Base-by-base conservation (phyloP, 92 coral and sea anemone genomes). In the Heteractis magnifica region DNA sequence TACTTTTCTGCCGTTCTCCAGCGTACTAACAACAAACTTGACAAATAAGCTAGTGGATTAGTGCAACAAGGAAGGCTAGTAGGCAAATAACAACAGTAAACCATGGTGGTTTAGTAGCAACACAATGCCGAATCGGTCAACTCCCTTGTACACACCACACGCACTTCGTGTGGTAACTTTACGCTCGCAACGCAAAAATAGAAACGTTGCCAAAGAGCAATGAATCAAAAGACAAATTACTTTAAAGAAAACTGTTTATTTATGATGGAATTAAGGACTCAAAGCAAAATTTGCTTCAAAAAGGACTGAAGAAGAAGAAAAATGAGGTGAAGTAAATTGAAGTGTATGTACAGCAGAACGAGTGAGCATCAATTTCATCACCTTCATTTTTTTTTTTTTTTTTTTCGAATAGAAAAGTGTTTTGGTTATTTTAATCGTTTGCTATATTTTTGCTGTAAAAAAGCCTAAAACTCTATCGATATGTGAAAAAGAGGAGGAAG, bases 361-460 rank as follows among this genome's bases (percentile, higher is more conserved):
- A 48, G 86, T 73, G 86, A 82, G 79, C 79, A 71, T 23, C 52
- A 34, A 18, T 55, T 56, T 19, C 72, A 75, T 52, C 73, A 51
- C 73, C 41, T 71, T 82, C 14, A 26, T 26, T 26, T 2, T 26
- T 56, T 82, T 34, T 75, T 82, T 34, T 75, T 82, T 74, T 82
- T 72, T 72, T 70, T 82, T 75, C 76, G 19, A 70, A 82, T 23
- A 10, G 11, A 53, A 73, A 82, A 34, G 53, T 9, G 8, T 58
- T 41, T 52, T 71, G 53, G 56, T 58, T 41, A 82, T 55, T 71
- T 82, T 56, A 20, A 82, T 82, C 74, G 75, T 82, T 72, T 77
- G 81, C 68, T 77, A 52, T 77, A 56, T 77, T 75, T 62, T 77
- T 73, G 86, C 86, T 74, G 79, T 82, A 74, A 34, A 82, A 77